Conservation (phyloP, 2,113 vertebrate genomes). For the Collichthys lucidus region DNA sequence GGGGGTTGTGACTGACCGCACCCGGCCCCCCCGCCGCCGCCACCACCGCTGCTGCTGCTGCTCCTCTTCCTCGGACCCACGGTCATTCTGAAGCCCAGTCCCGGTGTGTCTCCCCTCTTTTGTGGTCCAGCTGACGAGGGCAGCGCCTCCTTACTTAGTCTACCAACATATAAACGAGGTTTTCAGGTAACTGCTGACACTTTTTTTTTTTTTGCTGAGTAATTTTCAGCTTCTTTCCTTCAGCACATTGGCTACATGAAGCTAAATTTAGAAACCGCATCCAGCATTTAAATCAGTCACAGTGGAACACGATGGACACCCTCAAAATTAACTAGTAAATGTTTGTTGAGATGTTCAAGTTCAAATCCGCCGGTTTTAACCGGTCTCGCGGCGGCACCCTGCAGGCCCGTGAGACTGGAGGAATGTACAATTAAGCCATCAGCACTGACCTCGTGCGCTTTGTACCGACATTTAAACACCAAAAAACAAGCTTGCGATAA, state of each 20-base stretch:
- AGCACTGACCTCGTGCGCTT: not conserved
- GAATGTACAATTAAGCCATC: not conserved
- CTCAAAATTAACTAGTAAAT: not conserved
- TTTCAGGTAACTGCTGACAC: not conserved
- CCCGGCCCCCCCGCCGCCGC: not conserved
- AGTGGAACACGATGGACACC: not conserved
- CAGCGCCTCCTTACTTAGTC: not conserved
- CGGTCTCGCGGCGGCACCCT: not conserved
- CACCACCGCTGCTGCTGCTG: constrained; percentile 26
- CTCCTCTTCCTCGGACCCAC: constrained; percentile 64
- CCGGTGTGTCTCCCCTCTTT: not conserved
- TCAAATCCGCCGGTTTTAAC: not conserved
- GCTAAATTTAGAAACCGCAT: not conserved
- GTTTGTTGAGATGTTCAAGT: not conserved
- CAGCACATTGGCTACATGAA: not conserved
- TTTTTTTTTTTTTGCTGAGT: not conserved
- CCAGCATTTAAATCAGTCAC: not conserved
- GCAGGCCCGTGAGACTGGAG: not conserved
- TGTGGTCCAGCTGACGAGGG: not conserved
- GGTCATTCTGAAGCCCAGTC: constrained; percentile 59
- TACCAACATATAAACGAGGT: not conserved
- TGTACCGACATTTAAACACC: not conserved
- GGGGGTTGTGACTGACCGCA: not conserved
- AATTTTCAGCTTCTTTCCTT: not conserved
- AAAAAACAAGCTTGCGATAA: not conserved